Conservation (phyloP, 1,140 invertebrate species). For the Yoshiicerus persimilis region DNA sequence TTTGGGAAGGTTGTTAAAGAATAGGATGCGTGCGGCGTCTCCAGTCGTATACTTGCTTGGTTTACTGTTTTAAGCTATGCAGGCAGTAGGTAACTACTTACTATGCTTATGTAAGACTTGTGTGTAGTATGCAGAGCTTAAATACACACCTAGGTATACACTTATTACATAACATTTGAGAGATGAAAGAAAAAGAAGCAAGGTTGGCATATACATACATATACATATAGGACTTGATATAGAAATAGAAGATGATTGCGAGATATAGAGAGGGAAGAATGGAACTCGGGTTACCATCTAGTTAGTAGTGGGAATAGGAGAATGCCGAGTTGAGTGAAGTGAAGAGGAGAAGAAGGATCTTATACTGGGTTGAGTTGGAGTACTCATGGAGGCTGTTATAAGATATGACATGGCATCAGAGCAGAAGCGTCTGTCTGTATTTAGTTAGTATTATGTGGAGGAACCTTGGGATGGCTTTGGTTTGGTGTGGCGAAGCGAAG, state of each 20-base stretch:
- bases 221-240: background rate
- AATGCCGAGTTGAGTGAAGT: background rate
- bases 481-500: background rate
- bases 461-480: background rate
- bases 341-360: background rate
- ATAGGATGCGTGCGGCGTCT: constrained; percentile 3
- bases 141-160: no score
- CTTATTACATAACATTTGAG: no score
- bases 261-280: background rate
- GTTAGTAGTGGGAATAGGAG: background rate
- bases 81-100: background rate
- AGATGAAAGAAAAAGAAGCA: background rate
- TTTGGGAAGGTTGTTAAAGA: no score
- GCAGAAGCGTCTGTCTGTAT: background rate
- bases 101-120: background rate
- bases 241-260: background rate
- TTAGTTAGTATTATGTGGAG: background rate
- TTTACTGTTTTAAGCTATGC: background rate
- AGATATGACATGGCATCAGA: background rate
- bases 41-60: background rate
- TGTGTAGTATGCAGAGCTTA: background rate
- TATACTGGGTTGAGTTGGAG: no score
- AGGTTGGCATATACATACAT: background rate
- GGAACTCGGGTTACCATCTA: background rate
- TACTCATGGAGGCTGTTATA: background rate